Evolutionary conservation across 1,140 invertebrate genomes (phyloP).

Genomic region (Drosophila punjabiensis): DNA sequence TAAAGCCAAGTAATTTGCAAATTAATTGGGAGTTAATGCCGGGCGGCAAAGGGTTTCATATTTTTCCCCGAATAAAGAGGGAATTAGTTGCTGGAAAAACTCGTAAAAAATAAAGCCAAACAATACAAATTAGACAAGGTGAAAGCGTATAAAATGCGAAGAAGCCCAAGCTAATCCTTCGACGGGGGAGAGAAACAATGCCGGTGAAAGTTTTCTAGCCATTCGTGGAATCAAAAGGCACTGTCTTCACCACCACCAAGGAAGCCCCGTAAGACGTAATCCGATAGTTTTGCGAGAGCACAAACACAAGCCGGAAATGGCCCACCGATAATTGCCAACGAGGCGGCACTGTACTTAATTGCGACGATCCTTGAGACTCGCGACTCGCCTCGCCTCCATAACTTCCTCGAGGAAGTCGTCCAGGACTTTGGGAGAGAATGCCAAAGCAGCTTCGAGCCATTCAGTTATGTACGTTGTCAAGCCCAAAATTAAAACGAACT

Average conservation of each 20-base stretch:
- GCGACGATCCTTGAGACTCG: constrained; percentile 1
- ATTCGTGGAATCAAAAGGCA: neutral
- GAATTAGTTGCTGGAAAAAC: neutral
- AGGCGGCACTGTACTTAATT: constrained; percentile 22
- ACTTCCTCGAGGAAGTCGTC: neutral
- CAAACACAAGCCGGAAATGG: constrained; percentile 7
- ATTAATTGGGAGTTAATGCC: constrained; percentile 7
- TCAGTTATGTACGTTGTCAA: constrained; percentile 55
- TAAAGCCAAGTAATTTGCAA: constrained; percentile 8
- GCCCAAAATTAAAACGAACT: constrained; percentile 9
- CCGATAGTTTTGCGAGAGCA: constrained; percentile 17
- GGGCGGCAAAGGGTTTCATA: neutral
- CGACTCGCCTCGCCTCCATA: constrained; percentile 10
- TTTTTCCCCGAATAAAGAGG: neutral
- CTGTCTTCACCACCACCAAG: neutral
- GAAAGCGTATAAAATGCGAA: neutral
- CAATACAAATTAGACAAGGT: neutral
- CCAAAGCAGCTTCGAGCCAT: constrained; percentile 23
- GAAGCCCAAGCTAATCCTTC: neutral
- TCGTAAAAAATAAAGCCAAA: neutral
- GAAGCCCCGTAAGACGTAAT: neutral
- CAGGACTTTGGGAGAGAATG: neutral
- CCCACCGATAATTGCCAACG: constrained; percentile 19
- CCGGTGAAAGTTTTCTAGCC: neutral
- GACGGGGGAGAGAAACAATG: neutral